phyloP scores from a whole-genome alignment of 2,113 vertebrate species.

The Strix aluco region DNA sequence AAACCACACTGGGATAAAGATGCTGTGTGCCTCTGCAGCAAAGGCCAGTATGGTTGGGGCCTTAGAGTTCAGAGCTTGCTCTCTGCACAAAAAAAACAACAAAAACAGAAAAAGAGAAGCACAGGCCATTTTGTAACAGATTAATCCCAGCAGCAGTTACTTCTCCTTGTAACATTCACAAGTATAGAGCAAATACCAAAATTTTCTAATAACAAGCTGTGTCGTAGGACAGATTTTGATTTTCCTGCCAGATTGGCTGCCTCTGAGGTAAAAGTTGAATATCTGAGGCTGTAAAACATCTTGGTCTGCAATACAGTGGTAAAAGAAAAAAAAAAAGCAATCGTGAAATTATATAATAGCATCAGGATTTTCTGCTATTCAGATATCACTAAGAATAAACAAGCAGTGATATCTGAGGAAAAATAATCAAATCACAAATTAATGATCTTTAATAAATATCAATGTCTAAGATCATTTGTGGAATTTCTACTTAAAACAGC shows the following conservation, averaged over 20 bases:
- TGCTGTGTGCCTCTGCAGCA: not conserved
- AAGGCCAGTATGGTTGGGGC: not conserved
- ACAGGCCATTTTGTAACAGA: not conserved
- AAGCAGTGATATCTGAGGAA: not conserved
- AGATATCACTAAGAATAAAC: not conserved
- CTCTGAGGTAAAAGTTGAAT: not conserved
- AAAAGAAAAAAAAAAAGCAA: not conserved
- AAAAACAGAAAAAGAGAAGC: not conserved
- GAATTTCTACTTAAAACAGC: not conserved
- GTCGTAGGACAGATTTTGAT: not conserved
- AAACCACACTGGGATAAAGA: not conserved
- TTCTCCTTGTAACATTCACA: not conserved
- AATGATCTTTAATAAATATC: conserved; percentile 13
- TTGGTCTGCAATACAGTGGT: not conserved
- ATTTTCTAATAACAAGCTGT: not conserved
- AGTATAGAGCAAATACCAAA: not conserved
- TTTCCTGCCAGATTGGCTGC: not conserved
- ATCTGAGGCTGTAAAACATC: not conserved
- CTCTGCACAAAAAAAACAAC: not conserved
- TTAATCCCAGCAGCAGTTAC: not conserved
- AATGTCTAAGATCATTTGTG: not conserved
- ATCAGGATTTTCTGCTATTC: not conserved
- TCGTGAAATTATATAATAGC: not conserved
- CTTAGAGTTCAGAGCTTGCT: accelerated
- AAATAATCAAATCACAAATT: not conserved